Percentiles rank a stretch among this genome's conserved stretches.
Conservation (phyloP, 2,888 invertebrate genomes). For the Meganola albula region DNA sequence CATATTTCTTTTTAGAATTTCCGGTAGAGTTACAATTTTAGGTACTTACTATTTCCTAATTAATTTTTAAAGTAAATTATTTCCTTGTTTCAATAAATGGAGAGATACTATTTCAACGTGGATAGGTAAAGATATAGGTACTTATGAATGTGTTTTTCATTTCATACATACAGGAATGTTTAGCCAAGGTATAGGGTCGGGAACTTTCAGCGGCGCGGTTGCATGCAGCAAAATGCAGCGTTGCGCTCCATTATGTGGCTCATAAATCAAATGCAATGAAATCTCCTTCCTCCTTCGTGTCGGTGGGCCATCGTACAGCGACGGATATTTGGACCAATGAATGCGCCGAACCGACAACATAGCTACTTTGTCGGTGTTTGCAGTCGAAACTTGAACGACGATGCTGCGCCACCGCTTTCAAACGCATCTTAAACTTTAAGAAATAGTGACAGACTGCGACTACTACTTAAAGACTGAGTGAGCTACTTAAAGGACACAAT, state of each 20-base stretch:
- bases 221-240: conserved; percentile 65
- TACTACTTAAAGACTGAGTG: no score
- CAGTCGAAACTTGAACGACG: conserved; percentile 11
- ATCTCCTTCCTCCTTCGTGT: conserved; percentile 72
- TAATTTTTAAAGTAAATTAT: no score
- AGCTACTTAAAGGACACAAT: no score
- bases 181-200: conserved; percentile 37
- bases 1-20: no score
- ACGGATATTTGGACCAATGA: conserved; percentile 63
- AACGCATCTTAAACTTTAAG: conserved; percentile 23
- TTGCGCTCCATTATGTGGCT: conserved; percentile 61
- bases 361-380: conserved; percentile 16
- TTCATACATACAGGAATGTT: conserved; percentile 41
- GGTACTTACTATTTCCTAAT: no score
- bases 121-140: no score
- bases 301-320: conserved; percentile 59
- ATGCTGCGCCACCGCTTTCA: conserved; percentile 16
- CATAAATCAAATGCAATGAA: conserved; percentile 74
- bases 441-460: no score
- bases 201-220: conserved; percentile 47
- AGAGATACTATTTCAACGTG: no score
- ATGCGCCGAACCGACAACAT: conserved; percentile 34
- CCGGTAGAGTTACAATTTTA: no score
- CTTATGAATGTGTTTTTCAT: no score
- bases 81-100: no score